A percentile compares a stretch with the other conserved stretches of the same genome.
These are phyloP conservation scores for Isurus oxyrinchus DNA, from an alignment of 2,113 vertebrate genomes.

Conservation along the genomic window DNA sequence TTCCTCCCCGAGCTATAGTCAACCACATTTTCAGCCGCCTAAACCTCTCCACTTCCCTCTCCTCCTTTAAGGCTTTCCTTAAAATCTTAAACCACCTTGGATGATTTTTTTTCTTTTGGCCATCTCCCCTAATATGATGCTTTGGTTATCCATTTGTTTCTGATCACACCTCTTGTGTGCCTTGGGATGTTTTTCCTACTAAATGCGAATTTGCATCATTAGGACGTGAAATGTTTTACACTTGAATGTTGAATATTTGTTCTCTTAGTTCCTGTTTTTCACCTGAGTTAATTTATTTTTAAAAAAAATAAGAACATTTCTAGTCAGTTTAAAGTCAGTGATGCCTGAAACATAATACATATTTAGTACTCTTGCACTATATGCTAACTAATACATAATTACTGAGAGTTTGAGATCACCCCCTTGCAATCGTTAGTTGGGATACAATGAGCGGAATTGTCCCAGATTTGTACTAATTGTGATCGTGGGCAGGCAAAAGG, in stretches of 20 bases:
- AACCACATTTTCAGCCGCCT: background rate
- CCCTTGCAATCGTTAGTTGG: background rate
- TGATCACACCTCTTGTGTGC: background rate
- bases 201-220: background rate
- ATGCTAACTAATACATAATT: background rate
- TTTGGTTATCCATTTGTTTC: background rate
- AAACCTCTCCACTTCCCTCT: background rate
- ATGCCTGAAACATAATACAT: background rate
- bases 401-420: background rate
- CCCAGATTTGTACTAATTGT: no score
- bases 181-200: background rate
- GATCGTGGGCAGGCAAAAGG: no score
- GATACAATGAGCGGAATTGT: no score
- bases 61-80: background rate
- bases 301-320: background rate
- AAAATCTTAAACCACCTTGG: background rate
- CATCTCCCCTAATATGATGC: background rate
- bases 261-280: background rate
- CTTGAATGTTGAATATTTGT: background rate
- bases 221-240: background rate
- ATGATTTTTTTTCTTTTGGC: background rate
- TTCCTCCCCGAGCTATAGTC: background rate
- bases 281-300: background rate
- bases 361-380: background rate
- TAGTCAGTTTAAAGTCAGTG: background rate